phyloP scores from a whole-genome alignment of 2,888 invertebrate species.

The Hymenopus coronatus region DNA sequence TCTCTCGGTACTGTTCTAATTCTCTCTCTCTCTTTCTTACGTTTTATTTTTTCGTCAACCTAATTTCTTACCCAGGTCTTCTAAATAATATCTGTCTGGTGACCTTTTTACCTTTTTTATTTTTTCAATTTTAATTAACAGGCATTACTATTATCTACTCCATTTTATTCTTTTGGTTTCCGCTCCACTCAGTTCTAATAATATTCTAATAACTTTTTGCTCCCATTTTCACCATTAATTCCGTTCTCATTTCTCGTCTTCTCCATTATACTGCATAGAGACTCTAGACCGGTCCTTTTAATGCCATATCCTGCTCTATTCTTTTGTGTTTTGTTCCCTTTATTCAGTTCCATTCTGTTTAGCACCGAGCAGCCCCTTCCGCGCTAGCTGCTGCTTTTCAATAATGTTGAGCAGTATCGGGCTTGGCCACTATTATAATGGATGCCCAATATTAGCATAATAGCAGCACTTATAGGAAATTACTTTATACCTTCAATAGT shows the following conservation, averaged over 20 bases:
- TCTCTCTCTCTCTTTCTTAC: too few species aligned
- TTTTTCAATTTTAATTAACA: neutral
- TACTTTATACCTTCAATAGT: too few species aligned
- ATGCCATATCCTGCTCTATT: neutral
- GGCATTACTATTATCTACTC: neutral
- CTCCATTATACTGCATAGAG: neutral
- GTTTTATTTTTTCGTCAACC: too few species aligned
- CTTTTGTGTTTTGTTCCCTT: neutral
- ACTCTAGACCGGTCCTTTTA: neutral
- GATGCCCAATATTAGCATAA: neutral
- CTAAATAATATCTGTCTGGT: neutral
- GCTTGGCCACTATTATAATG: neutral
- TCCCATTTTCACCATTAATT: neutral
- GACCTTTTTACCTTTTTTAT: neutral
- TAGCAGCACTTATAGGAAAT: too few species aligned
- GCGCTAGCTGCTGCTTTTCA: neutral
- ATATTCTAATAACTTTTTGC: neutral
- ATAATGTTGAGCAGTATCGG: neutral
- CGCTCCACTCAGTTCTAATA: neutral
- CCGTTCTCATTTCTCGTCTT: neutral
- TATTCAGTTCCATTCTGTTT: neutral
- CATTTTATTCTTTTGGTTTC: neutral
- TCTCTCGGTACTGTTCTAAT: too few species aligned
- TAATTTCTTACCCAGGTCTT: neutral
- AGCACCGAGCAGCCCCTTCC: neutral